phyloP scores from a whole-genome alignment of 2,888 invertebrate species.

The Diplazon laetatorius region DNA sequence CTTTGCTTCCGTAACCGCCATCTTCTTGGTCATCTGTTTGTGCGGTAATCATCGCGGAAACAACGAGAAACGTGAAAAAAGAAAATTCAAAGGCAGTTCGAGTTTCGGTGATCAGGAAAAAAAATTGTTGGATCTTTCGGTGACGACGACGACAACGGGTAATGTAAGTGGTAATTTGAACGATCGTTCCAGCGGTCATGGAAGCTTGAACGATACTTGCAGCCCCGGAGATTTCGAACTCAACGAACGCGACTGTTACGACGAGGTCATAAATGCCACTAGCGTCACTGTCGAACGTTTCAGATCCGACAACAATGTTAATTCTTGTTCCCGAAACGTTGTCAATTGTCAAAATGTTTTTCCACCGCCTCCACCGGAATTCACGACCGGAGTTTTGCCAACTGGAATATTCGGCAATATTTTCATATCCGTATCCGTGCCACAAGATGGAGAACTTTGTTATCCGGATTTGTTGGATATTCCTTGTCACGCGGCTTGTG shows the following conservation, averaged over 20 bases:
- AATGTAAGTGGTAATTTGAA: slow-evolving; percentile 82
- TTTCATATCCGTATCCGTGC: slow-evolving; percentile 92
- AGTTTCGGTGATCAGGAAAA: slow-evolving; percentile 95
- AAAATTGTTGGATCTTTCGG: slow-evolving; percentile 91
- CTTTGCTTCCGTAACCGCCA: slow-evolving; percentile 85
- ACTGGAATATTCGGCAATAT: slow-evolving; percentile 88
- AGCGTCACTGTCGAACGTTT: slow-evolving; percentile 82
- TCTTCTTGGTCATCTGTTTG: slow-evolving; percentile 84
- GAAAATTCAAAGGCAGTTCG: slow-evolving; percentile 90
- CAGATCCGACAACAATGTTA: slow-evolving; percentile 69
- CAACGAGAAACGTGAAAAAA: slow-evolving; percentile 85
- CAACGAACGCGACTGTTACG: slow-evolving; percentile 75
- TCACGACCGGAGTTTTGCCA: slow-evolving; percentile 82
- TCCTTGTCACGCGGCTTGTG: slow-evolving; percentile 80
- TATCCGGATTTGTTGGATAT: slow-evolving; percentile 92
- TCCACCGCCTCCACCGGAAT: slow-evolving; percentile 82
- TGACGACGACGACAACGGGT: slow-evolving; percentile 86
- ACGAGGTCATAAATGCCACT: slow-evolving; percentile 81
- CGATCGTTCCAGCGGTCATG: slow-evolving; percentile 74
- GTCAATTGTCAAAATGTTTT: slow-evolving; percentile 82
- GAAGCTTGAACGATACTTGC: slow-evolving; percentile 75
- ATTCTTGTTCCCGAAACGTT: slow-evolving; percentile 76
- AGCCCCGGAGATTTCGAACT: slow-evolving; percentile 78
- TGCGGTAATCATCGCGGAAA: too few relatives aligned
- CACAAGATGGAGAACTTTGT: slow-evolving; percentile 89